Evolutionary conservation across 1,140 invertebrate species (phyloP).

Genomic region (Laodelphax striatellus): DNA sequence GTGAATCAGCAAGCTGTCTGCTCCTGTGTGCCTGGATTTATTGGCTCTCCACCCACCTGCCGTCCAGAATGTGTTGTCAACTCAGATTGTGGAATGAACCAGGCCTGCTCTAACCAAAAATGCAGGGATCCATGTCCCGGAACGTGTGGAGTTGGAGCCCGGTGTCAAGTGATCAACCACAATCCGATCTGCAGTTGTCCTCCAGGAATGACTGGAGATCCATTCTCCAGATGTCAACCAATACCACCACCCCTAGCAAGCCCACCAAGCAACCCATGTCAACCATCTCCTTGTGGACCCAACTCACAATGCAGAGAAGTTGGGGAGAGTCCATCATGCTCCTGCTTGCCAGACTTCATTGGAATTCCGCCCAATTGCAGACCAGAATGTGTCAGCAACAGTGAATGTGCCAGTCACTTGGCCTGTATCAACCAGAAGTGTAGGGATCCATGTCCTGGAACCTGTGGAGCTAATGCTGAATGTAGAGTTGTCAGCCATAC

Average conservation of each 20-base stretch:
- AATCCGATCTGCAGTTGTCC: constrained; percentile 63
- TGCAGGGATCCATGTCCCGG: constrained; percentile 51
- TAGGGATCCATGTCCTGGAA: constrained; percentile 49
- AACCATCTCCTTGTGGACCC: constrained; percentile 55
- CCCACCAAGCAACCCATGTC: constrained; percentile 44
- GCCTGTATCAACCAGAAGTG: constrained; percentile 57
- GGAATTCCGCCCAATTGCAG: constrained; percentile 50
- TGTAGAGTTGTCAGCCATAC: constrained; percentile 54
- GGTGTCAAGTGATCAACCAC: constrained; percentile 58
- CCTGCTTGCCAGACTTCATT: constrained; percentile 45
- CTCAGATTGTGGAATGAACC: constrained; percentile 47
- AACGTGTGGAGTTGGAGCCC: constrained; percentile 53
- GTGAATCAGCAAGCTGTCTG: constrained; percentile 53
- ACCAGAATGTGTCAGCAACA: constrained; percentile 50
- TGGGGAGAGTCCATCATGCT: constrained; percentile 47
- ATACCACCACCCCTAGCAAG: constrained; percentile 28
- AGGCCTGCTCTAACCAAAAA: constrained; percentile 49
- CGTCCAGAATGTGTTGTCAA: constrained; percentile 60
- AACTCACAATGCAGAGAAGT: constrained; percentile 49
- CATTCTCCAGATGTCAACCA: constrained; percentile 49
- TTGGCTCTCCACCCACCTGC: constrained; percentile 57
- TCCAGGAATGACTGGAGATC: constrained; percentile 55
- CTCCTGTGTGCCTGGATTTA: constrained; percentile 54
- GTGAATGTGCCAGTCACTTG: constrained; percentile 44
- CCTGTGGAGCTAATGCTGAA: constrained; percentile 48